Evolutionary conservation across 2,113 vertebrate genomes (phyloP).

Genomic region (Scolopax mira): DNA sequence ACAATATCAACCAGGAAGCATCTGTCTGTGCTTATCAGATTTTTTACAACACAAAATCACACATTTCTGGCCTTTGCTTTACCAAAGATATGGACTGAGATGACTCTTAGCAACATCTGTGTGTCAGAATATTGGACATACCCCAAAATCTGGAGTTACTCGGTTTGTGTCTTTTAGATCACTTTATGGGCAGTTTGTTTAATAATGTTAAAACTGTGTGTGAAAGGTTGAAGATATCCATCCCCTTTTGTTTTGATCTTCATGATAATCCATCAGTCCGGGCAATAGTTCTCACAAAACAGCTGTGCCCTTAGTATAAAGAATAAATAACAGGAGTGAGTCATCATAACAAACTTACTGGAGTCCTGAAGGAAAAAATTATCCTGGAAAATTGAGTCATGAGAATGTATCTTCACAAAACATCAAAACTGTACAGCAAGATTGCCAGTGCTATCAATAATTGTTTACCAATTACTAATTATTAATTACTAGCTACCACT

Average conservation of each 20-base stretch:
- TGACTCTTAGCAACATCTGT: background rate
- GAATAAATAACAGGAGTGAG: constrained; percentile 2
- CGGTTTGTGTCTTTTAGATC: background rate
- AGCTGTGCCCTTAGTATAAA: background rate
- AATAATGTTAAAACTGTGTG: background rate
- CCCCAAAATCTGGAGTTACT: background rate
- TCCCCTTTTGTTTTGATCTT: background rate
- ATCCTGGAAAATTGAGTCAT: background rate
- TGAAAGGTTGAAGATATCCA: background rate
- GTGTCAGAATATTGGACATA: background rate
- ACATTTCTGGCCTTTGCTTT: background rate
- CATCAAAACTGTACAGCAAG: background rate
- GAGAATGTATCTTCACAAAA: background rate
- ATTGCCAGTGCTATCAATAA: background rate
- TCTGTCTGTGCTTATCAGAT: constrained; percentile 12
- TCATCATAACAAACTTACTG: background rate
- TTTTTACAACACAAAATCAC: background rate
- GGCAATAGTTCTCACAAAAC: background rate
- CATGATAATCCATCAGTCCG: background rate
- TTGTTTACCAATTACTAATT: background rate
- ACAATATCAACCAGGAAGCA: background rate
- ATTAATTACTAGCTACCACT: background rate
- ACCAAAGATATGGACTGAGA: background rate
- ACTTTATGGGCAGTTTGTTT: background rate
- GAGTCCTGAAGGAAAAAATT: background rate